Evolutionary conservation across 1,140 invertebrate genomes (phyloP).

Genomic region (Aricia agestis): DNA sequence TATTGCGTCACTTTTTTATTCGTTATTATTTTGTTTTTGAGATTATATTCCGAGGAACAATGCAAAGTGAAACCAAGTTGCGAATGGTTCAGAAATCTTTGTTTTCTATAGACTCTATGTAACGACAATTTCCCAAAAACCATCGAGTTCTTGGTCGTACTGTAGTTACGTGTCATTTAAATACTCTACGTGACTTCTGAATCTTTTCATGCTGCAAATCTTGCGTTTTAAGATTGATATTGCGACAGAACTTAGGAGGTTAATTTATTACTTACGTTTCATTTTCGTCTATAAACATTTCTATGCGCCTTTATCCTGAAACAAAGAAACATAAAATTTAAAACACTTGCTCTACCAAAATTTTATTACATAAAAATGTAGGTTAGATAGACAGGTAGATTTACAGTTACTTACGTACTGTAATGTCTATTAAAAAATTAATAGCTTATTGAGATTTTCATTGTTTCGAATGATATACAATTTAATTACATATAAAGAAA

Average conservation of each 20-base stretch:
- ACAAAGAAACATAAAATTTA: constrained; percentile 36
- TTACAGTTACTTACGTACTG: too few relatives aligned
- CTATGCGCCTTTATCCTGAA: constrained; percentile 60
- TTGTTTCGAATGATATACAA: too few relatives aligned
- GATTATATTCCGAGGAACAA: not conserved
- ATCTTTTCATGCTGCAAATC: not conserved
- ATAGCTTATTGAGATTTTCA: too few relatives aligned
- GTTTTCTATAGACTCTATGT: too few relatives aligned
- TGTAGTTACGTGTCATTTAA: not conserved
- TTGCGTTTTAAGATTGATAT: not conserved
- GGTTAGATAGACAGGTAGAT: too few relatives aligned
- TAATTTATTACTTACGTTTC: constrained; percentile 59
- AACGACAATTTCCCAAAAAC: too few relatives aligned
- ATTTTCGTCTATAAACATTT: constrained; percentile 75
- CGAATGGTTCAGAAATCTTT: too few relatives aligned
- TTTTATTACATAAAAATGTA: not conserved
- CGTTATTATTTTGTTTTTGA: not conserved
- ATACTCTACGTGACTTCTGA: not conserved
- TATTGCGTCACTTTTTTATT: not conserved
- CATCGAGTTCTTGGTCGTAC: too few relatives aligned
- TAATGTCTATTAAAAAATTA: too few relatives aligned
- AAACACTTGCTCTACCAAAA: not conserved
- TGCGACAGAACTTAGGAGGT: not conserved
- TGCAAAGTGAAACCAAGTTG: not conserved
- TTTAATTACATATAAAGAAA: too few relatives aligned